Evolutionary conservation across 2,113 vertebrate species (phyloP).

Genomic region (Oreochromis niloticus): DNA sequence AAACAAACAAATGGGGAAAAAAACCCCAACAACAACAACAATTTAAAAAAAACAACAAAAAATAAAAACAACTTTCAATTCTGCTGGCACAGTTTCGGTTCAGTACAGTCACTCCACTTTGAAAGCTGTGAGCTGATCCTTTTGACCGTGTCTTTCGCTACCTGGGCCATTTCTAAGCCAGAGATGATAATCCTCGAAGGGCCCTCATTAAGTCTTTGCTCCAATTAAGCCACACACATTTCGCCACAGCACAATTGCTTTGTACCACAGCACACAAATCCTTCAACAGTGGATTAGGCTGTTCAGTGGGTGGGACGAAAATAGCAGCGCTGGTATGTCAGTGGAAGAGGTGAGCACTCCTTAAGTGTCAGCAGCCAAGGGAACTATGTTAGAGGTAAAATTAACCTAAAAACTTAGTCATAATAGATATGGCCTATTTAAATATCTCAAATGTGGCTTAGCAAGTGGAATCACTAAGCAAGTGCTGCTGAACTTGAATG

Average conservation of each 20-base stretch:
- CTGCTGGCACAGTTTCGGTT: background rate
- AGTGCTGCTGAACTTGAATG: background rate
- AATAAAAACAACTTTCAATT: background rate
- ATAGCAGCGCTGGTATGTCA: constrained; percentile 8
- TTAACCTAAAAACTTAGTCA: background rate
- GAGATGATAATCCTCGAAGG: constrained; percentile 57
- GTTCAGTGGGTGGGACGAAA: constrained; percentile 59
- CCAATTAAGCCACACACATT: constrained; percentile 65
- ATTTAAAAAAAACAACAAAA: background rate
- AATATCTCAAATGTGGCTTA: background rate
- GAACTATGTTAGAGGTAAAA: background rate
- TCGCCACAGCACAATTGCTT: constrained; percentile 51
- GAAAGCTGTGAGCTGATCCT: constrained; percentile 20
- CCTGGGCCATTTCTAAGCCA: constrained; percentile 65
- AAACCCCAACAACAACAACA: background rate
- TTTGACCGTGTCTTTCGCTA: constrained; percentile 48
- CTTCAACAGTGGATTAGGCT: constrained; percentile 57
- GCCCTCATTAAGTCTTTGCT: constrained; percentile 65
- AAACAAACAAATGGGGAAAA: background rate
- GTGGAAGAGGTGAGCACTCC: constrained; percentile 6
- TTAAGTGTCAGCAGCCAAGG: background rate
- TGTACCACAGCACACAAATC: constrained; percentile 46
- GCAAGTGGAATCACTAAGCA: background rate
- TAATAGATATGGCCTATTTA: background rate
- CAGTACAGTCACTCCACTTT: constrained; percentile 12